Percentiles rank a stretch among this genome's conserved stretches.
These are phyloP conservation scores for Eulithis prunata DNA, from an alignment of 2,888 invertebrate species.

Conservation along the genomic window DNA sequence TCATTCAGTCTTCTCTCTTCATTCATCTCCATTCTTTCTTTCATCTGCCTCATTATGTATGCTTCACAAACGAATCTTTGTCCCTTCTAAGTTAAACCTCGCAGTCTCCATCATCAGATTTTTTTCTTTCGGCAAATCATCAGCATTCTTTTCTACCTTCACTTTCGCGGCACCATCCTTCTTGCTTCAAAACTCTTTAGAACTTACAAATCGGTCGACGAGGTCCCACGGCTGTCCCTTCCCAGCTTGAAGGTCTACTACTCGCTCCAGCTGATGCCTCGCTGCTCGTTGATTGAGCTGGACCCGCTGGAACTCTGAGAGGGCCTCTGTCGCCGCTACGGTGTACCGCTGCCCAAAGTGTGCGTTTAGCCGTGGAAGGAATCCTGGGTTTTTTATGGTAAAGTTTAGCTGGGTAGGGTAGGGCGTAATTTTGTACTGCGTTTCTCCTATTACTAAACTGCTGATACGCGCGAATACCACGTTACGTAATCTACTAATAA, in stretches of 20 bases:
- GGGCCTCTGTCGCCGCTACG: conserved; percentile 88
- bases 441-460: no score
- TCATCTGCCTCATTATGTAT: conserved; percentile 21
- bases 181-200: conserved; percentile 35
- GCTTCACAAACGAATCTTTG: conserved; percentile 7
- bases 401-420: background rate
- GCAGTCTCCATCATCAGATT: background rate
- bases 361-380: conserved; percentile 87
- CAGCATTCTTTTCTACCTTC: conserved; percentile 40
- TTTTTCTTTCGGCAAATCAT: conserved; percentile 27
- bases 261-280: conserved; percentile 83
- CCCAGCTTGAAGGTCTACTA: conserved; percentile 85
- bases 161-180: background rate
- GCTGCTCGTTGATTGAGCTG: conserved; percentile 85
- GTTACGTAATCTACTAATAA: no score
- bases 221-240: conserved; percentile 85
- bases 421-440: background rate
- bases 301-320: conserved; percentile 88
- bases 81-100: background rate
- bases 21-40: conserved; percentile 49
- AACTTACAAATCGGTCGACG: conserved; percentile 85
- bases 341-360: conserved; percentile 89
- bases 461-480: no score
- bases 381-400: conserved; percentile 71
- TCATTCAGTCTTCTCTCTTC: conserved; percentile 46